Base-by-base conservation (phyloP, 2,888 invertebrate species). In the Euplagia quadripunctaria region DNA sequence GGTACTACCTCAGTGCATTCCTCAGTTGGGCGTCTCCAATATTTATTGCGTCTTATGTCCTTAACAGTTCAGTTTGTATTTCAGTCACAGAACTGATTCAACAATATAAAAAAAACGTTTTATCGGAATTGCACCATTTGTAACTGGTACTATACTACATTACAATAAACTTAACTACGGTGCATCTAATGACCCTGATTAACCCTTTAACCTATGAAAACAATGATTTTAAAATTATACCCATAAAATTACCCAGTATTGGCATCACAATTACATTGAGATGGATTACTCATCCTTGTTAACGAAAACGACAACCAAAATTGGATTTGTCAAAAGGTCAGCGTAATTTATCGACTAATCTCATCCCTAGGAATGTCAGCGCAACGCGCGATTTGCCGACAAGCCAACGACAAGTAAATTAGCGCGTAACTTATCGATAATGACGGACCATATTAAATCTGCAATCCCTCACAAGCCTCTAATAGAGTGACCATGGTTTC, bases 361-460 rank as follows among this genome's bases (percentile, higher is more conserved):
- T 64, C 80, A 80, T 76, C 83, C 75, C 81, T 82, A 84, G 78
- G 82, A 79, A 84, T 85, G 81, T 75, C 61, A 79, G 71, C 74
- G 75, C 70, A 76, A 80, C 78, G 69, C 49, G 31, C 31, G 85
- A 75, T 78, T 78, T 76, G 81, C 77, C 81, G 85, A 78, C 84
- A 79, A 79, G 68, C 61, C 77, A 79, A 72, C 77, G 83, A 89
- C 90, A 89, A 89, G 88, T 88, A 91, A 94, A 94, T 94, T 91
- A 93, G 92, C 90, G 94, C 94, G 93, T 94, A 90, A 92, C 92
- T 90, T 89, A 94, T 94, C 90, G 90, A 90, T 94, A 94, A 94
- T 93, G 87, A 92, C 88, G 86, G 87, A 89, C 90, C 89, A 90
- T 85, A 89, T 89, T 89, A 89, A 91, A 89, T 87, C 83, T 84